A percentile compares a stretch with the other conserved stretches of the same genome.
These are phyloP conservation scores for Colostygia pectinataria DNA, from an alignment of 2,888 invertebrate genomes.

Conservation along the genomic window DNA sequence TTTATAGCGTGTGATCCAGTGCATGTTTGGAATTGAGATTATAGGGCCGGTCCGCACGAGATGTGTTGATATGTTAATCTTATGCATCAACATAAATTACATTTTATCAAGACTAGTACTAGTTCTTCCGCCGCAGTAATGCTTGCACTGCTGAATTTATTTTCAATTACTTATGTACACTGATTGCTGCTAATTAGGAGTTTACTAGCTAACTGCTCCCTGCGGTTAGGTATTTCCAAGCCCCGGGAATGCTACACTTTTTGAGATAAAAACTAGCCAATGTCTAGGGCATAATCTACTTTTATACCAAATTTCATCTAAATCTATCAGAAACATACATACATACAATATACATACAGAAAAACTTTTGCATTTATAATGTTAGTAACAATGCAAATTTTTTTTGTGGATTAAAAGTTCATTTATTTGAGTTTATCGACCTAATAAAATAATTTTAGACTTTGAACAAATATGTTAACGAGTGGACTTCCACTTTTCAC, in stretches of 20 bases:
- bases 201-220: not conserved
- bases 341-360: too few species aligned
- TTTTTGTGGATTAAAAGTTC: not conserved
- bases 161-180: slow-evolving; percentile 5
- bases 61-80: slow-evolving; percentile 2
- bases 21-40: slow-evolving; percentile 7
- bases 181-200: not conserved
- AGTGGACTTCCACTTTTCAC: slow-evolving; percentile 7
- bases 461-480: slow-evolving; percentile 1
- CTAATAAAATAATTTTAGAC: slow-evolving; percentile 1
- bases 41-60: slow-evolving; percentile 11
- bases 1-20: slow-evolving; percentile 23
- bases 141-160: too few species aligned
- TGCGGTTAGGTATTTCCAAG: too few species aligned
- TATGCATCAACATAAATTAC: slow-evolving; percentile 1
- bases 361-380: too few species aligned
- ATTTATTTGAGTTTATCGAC: not conserved
- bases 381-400: too few species aligned
- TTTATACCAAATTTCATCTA: too few species aligned
- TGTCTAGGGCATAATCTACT: too few species aligned
- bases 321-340: too few species aligned
- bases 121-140: too few species aligned
- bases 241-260: too few species aligned
- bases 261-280: too few species aligned
- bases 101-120: too few species aligned